These are phyloP conservation scores for Aphelenchoides besseyi DNA, from an alignment of 1,140 invertebrate genomes.

Conservation along the genomic window DNA sequence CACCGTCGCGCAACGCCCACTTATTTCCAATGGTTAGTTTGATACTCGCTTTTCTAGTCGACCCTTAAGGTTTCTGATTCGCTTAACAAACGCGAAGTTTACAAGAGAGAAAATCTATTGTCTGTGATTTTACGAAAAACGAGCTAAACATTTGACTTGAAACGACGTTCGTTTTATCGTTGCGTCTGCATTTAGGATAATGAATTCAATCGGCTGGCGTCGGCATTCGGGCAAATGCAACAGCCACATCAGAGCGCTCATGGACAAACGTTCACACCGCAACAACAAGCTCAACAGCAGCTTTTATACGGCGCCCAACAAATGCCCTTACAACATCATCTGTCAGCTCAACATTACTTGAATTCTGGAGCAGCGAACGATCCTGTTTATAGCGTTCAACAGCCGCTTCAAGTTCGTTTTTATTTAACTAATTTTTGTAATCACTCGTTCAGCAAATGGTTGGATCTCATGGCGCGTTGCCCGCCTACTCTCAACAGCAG, in stretches of 20 bases:
- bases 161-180: no score
- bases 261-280: background rate
- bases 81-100: no score
- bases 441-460: background rate
- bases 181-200: slow-evolving; percentile 6
- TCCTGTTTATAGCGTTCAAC: background rate
- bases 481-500: slow-evolving; percentile 7
- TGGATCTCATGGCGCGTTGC: background rate
- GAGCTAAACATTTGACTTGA: no score
- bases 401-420: background rate
- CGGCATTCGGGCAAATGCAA: background rate
- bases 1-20: no score
- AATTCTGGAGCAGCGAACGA: background rate
- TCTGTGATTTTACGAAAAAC: no score
- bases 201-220: slow-evolving; percentile 4
- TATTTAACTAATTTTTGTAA: background rate
- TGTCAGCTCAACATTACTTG: slow-evolving; percentile 1
- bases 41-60: no score
- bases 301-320: background rate
- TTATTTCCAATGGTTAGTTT: no score
- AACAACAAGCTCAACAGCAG: background rate
- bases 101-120: no score
- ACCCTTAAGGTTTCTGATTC: no score
- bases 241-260: background rate
- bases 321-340: background rate